These are phyloP conservation scores for Burhinus oedicnemus DNA, from an alignment of 2,113 vertebrate genomes.

Conservation along the genomic window DNA sequence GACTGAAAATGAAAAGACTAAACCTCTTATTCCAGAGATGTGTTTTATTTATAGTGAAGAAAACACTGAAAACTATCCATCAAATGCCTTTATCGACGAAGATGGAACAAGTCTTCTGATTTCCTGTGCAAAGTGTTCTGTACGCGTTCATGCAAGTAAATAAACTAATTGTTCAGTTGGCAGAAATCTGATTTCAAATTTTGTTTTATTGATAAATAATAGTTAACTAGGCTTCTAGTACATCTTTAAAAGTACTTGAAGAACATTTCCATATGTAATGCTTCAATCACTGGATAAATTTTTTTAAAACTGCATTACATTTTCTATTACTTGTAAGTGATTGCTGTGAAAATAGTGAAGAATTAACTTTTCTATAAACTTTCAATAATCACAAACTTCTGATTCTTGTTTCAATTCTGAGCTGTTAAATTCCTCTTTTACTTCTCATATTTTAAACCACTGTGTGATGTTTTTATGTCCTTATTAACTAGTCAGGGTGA, in stretches of 20 bases:
- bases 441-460: not conserved
- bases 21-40: slow-evolving; percentile 94
- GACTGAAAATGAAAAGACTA: slow-evolving; percentile 71
- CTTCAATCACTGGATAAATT: not conserved
- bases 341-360: not conserved
- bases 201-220: not conserved
- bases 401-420: not conserved
- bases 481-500: not conserved
- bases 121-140: slow-evolving; percentile 85
- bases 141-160: slow-evolving; percentile 96
- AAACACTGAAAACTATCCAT: slow-evolving; percentile 82
- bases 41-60: slow-evolving; percentile 95
- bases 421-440: not conserved
- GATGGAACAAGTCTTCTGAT: slow-evolving; percentile 93
- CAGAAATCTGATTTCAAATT: not conserved
- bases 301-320: not conserved
- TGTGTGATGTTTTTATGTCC: not conserved
- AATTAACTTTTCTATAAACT: not conserved
- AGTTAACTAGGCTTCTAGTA: not conserved
- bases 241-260: not conserved
- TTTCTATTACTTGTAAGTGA: not conserved
- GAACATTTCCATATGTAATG: not conserved
- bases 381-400: not conserved
- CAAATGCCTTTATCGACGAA: slow-evolving; percentile 89
- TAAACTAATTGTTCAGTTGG: slow-evolving; percentile 36